Conservation (phyloP, 2,888 invertebrate species). For the Andrena dorsata region DNA sequence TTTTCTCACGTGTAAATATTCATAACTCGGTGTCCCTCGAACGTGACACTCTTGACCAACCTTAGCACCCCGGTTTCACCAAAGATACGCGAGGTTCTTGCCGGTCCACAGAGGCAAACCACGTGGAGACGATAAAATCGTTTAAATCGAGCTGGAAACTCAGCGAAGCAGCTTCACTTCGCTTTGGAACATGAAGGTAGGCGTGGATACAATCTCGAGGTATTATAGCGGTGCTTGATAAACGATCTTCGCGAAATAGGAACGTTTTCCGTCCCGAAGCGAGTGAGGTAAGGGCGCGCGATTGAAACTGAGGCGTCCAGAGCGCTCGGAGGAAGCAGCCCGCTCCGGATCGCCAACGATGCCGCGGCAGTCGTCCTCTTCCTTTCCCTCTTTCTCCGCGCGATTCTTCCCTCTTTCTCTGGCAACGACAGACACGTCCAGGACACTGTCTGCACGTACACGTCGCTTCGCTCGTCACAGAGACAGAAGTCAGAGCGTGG, state of each 20-base stretch:
- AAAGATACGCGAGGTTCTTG: not conserved
- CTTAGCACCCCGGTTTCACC: not conserved
- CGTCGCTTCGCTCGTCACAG: constrained; percentile 42
- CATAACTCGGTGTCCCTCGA: not conserved
- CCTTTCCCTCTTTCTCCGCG: constrained; percentile 16
- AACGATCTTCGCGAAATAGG: not conserved
- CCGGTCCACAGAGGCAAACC: not conserved
- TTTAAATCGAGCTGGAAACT: not conserved
- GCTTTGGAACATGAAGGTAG: not conserved
- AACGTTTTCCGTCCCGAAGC: constrained; percentile 10
- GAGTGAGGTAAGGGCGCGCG: constrained; percentile 73
- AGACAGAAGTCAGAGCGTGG: constrained; percentile 31
- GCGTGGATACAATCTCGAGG: too few species aligned
- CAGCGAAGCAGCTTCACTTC: not conserved
- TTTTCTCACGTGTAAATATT: not conserved
- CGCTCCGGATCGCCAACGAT: constrained; percentile 60
- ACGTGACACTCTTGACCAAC: not conserved
- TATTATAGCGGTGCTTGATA: not conserved
- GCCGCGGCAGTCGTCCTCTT: constrained; percentile 49
- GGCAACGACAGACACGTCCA: constrained; percentile 11
- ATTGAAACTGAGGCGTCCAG: constrained; percentile 75
- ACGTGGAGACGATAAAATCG: not conserved
- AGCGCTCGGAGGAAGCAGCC: constrained; percentile 59
- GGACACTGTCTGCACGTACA: constrained; percentile 32
- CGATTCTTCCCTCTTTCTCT: constrained; percentile 33